Evolutionary conservation across 2,797 vertebrate species (phyloP).

Genomic region (Sciurus vulgaris): DNA sequence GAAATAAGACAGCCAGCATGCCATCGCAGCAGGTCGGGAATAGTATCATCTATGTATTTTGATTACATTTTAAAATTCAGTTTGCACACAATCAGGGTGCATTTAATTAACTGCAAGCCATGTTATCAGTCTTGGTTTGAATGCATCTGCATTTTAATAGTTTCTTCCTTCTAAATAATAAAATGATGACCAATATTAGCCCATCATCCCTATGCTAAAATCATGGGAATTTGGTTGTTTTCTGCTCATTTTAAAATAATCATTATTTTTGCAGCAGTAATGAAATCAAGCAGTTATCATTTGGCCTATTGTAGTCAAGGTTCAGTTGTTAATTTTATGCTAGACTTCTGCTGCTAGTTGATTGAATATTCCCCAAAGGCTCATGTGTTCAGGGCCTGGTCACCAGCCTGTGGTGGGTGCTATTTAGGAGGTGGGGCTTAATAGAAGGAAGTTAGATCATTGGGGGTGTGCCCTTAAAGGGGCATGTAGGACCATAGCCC

Average conservation of each 20-base stretch:
- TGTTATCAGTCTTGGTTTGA: constrained; percentile 51
- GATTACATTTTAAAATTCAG: constrained; percentile 72
- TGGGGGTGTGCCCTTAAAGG: background rate
- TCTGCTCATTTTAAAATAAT: background rate
- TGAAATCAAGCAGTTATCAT: constrained; percentile 4
- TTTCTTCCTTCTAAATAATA: constrained; percentile 44
- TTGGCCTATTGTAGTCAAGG: constrained; percentile 32
- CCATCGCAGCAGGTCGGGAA: background rate
- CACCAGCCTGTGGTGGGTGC: background rate
- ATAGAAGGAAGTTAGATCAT: too few species aligned
- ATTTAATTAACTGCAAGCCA: constrained; percentile 72
- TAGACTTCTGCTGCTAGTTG: background rate
- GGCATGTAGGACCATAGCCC: background rate
- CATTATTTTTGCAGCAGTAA: background rate
- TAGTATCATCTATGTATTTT: constrained; percentile 26
- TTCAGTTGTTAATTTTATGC: constrained; percentile 36
- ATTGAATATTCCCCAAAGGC: background rate
- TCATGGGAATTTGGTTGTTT: background rate
- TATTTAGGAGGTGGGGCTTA: background rate
- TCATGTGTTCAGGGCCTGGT: background rate
- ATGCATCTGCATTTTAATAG: constrained; percentile 64
- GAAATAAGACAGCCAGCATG: constrained; percentile 43
- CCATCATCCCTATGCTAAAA: background rate
- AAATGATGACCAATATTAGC: background rate
- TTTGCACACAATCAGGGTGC: constrained; percentile 39